These are phyloP conservation scores for Leuciscus idus DNA, from an alignment of 2,113 vertebrate species.

Conservation along the genomic window DNA sequence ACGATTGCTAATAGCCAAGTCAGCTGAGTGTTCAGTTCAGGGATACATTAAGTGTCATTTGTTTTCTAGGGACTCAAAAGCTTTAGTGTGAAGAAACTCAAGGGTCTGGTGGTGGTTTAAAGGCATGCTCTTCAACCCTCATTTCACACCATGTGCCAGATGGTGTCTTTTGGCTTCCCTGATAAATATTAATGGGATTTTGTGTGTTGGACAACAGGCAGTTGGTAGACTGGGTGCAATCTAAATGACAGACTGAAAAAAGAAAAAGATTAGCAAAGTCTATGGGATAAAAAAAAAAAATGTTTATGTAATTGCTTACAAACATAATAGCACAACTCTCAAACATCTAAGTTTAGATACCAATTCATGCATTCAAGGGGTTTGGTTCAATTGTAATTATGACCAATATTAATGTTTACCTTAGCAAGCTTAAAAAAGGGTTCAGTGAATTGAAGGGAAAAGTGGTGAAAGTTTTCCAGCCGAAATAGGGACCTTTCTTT, in stretches of 20 bases:
- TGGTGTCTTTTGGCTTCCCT: slow-evolving; percentile 72
- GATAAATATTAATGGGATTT: slow-evolving; percentile 77
- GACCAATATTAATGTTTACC: background rate
- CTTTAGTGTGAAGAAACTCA: slow-evolving; percentile 25
- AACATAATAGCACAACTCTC: background rate
- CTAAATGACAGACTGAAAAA: slow-evolving; percentile 17
- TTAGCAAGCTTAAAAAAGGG: too few species aligned
- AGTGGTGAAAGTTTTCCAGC: slow-evolving; percentile 19
- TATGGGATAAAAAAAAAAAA: background rate
- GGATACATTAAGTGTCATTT: slow-evolving; percentile 6
- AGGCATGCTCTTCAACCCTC: slow-evolving; percentile 60
- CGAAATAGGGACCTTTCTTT: slow-evolving; percentile 29
- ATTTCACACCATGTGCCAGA: slow-evolving; percentile 69
- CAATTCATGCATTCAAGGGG: background rate
- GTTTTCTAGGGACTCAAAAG: slow-evolving; percentile 8
- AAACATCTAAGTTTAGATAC: background rate
- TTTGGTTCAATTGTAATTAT: background rate
- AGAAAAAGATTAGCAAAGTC: background rate
- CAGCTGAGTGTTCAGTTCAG: background rate
- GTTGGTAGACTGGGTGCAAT: slow-evolving; percentile 7
- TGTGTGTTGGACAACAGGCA: slow-evolving; percentile 66
- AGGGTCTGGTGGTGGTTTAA: slow-evolving; percentile 45
- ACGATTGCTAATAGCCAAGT: background rate
- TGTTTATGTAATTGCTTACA: background rate
- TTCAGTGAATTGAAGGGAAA: background rate